Evolutionary conservation across 2,797 vertebrate genomes (phyloP).

Genomic region (Sebastiscus albofasciatus): DNA sequence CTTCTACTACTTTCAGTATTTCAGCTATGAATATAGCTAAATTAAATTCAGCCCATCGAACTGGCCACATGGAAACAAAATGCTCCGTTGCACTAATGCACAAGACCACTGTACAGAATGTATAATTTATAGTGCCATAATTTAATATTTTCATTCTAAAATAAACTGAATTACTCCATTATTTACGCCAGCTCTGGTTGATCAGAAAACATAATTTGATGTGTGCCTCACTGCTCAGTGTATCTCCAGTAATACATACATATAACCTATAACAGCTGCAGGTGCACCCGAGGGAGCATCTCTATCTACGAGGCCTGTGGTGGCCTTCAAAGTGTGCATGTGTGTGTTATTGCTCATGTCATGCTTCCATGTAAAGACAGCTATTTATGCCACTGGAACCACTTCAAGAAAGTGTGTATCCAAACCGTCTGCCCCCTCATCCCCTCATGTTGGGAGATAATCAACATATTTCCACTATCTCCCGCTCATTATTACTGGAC

Average conservation of each 20-base stretch:
- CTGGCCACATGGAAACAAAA: not conserved
- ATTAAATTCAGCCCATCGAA: not conserved
- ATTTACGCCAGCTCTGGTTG: not conserved
- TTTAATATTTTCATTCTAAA: not conserved
- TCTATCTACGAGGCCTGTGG: not conserved
- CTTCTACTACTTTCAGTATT: not conserved
- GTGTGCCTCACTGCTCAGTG: not conserved
- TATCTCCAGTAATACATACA: not conserved
- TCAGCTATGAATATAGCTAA: not conserved
- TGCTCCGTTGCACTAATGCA: not conserved
- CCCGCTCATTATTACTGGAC: slow-evolving; percentile 71
- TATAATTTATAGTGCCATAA: not conserved
- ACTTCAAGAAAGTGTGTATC: slow-evolving; percentile 41
- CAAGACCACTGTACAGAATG: not conserved
- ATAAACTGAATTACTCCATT: not conserved
- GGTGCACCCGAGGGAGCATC: not conserved
- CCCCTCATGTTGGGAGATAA: slow-evolving; percentile 61
- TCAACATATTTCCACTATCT: slow-evolving; percentile 75
- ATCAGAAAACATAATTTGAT: not conserved
- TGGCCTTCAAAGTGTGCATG: not conserved
- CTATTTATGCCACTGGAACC: slow-evolving; percentile 49
- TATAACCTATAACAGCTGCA: not conserved
- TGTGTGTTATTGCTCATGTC: not conserved
- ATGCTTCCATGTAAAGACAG: slow-evolving; percentile 35
- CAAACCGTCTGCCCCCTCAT: slow-evolving; percentile 14